Evolutionary conservation across 2,113 vertebrate species (phyloP), one percentile per base, ranked within the genome.

Genomic region (Xiphophorus maculatus): DNA sequence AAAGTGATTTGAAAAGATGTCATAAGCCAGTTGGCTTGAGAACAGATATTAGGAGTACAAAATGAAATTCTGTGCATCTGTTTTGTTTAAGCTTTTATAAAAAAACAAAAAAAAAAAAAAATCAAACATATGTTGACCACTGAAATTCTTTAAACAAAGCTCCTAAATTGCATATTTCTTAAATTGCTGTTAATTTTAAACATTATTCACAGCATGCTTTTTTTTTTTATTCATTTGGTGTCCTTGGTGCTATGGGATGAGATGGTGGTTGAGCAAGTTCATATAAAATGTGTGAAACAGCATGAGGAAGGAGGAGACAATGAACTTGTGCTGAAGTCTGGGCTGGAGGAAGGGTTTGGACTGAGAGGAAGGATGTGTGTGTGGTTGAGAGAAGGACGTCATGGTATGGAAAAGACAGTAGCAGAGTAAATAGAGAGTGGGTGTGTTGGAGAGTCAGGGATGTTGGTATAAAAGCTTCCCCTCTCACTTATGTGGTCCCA

Each of bases 401-500:
- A 89, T 90, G 88, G 90, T 84, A 90, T 88, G 87, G 84, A 85
- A 86, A 82, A 85, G 84, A 84, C 78, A 84, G 83, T 65, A 69
- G 69, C 74, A 68, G 78, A 86, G 80, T 78, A 32, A 69, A 82
- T 71, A 65, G 77, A 78, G 76, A 88, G 89, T 86, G 83, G 89
- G 92, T 85, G 90, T 87, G 86, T 83, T 90, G 71, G 80, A 76
- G 92, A 84, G 90, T 92, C 94, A 89, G 87, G 87, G 72, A 81
- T 94, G 89, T 75, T 88, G 84, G 92, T 96, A 97, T 98, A 98
- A 96, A 99, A 96, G 90, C 89, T 87, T 89, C 92, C 91, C 91
- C 92, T 92, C 85, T 86, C 79, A 81, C 62, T 13, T 13, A 63
- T 70, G 1, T 66, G 29, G 69, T 90, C 76, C 75, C 83, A 96